phyloP scores from a whole-genome alignment of 2,888 invertebrate genomes.

The Lysandra bellargus region DNA sequence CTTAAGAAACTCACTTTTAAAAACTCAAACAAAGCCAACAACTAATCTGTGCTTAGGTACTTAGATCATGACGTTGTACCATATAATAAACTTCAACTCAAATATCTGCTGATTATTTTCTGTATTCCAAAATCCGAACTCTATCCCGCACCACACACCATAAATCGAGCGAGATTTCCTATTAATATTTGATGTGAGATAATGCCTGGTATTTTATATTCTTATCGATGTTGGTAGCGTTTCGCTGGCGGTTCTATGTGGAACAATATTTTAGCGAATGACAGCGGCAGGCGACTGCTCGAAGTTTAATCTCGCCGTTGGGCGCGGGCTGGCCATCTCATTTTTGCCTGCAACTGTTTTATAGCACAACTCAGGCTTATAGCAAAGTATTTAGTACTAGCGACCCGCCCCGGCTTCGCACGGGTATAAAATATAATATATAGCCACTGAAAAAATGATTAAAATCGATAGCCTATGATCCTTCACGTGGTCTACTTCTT shows the following conservation, averaged over 20 bases:
- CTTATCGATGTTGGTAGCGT: constrained; percentile 47
- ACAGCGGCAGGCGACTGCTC: constrained; percentile 52
- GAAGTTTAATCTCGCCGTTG: constrained; percentile 59
- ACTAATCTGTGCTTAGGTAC: too few relatives aligned
- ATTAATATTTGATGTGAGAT: constrained; percentile 38
- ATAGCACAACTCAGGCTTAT: neutral
- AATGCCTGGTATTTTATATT: constrained; percentile 41
- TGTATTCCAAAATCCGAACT: neutral
- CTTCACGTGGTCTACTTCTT: too few relatives aligned
- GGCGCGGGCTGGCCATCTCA: constrained; percentile 53
- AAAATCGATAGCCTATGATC: too few relatives aligned
- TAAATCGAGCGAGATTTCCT: constrained; percentile 16
- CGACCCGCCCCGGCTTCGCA: too few relatives aligned
- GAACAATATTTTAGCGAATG: constrained; percentile 61
- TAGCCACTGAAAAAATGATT: too few relatives aligned
- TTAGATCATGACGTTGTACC: neutral
- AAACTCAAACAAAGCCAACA: too few relatives aligned
- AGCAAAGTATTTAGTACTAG: too few relatives aligned
- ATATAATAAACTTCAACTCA: neutral
- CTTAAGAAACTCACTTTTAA: too few relatives aligned
- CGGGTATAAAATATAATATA: too few relatives aligned
- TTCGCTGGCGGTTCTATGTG: constrained; percentile 56
- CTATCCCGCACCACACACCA: neutral
- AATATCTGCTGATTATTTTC: neutral
- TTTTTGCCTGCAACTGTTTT: constrained; percentile 47